Evolutionary conservation across 2,888 invertebrate genomes (phyloP).

Genomic region (Serripes groenlandicus): DNA sequence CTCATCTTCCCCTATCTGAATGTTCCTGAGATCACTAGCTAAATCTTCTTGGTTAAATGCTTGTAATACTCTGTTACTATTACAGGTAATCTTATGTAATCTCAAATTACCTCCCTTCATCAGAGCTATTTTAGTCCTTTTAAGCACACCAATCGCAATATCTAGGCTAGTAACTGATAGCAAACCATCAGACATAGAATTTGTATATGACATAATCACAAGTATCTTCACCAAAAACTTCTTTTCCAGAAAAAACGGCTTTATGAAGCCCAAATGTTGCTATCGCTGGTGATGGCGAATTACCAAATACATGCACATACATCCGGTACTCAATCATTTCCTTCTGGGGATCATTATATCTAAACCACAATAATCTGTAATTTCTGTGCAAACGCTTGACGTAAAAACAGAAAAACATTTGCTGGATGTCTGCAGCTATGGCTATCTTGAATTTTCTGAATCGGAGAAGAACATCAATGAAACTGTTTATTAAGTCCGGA

Average conservation of each 20-base stretch:
- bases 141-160: conserved; percentile 43
- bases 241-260: conserved; percentile 29
- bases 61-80: conserved; percentile 29
- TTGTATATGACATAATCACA: conserved; percentile 38
- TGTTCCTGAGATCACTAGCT: conserved; percentile 44
- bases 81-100: conserved; percentile 67
- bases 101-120: conserved; percentile 46
- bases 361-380: conserved; percentile 62
- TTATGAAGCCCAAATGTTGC: conserved; percentile 58
- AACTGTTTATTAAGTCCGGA: conserved; percentile 61
- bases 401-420: conserved; percentile 68
- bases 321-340: conserved; percentile 23
- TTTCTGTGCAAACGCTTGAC: conserved; percentile 56
- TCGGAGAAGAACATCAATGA: conserved; percentile 58
- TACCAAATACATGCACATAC: conserved; percentile 31
- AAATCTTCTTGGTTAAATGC: conserved; percentile 58
- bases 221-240: conserved; percentile 16
- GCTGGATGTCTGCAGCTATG: conserved; percentile 61
- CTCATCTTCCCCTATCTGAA: conserved; percentile 49
- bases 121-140: conserved; percentile 53
- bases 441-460: conserved; percentile 60
- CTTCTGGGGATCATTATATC: conserved; percentile 12
- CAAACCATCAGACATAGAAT: conserved; percentile 68
- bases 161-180: conserved; percentile 20
- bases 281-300: conserved; percentile 30